A percentile compares a stretch with the other conserved stretches of the same genome.
Evolutionary conservation across 2,797 vertebrate species (phyloP).

Genomic region (Rachycentron canadum): DNA sequence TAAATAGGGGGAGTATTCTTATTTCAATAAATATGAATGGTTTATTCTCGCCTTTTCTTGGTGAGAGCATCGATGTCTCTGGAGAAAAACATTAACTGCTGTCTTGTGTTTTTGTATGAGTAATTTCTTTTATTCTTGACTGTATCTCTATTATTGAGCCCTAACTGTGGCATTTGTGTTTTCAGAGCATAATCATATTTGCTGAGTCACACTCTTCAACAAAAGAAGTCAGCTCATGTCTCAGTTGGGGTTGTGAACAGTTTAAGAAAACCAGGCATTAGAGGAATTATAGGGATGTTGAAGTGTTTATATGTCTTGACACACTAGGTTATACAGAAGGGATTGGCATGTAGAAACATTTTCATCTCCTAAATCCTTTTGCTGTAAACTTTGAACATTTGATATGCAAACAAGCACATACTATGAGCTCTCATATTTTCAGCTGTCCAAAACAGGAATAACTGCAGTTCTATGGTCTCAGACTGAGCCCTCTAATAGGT

Average conservation of each 20-base stretch:
- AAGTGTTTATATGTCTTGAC: conserved; percentile 46
- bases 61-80: neutral
- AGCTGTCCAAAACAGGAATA: conserved; percentile 17
- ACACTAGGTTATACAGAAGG: conserved; percentile 25
- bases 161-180: conserved; percentile 21
- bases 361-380: conserved; percentile 14
- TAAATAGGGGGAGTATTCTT: neutral
- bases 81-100: neutral
- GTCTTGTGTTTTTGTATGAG: conserved; percentile 8
- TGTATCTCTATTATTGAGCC: neutral
- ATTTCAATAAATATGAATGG: conserved; percentile 7
- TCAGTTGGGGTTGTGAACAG: conserved; percentile 38
- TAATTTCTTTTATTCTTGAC: conserved; percentile 18
- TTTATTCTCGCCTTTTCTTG: neutral
- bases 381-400: conserved; percentile 34
- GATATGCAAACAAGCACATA: neutral
- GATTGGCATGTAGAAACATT: conserved; percentile 39
- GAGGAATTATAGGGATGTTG: conserved; percentile 54
- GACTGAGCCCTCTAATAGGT: neutral
- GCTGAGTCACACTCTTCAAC: conserved; percentile 30
- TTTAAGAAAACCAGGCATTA: conserved; percentile 28
- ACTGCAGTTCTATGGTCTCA: neutral
- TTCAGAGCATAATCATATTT: neutral
- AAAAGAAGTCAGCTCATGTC: conserved; percentile 17
- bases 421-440: conserved; percentile 25